Conservation (phyloP, 2,888 invertebrate genomes). For the Anarsia innoxiella region DNA sequence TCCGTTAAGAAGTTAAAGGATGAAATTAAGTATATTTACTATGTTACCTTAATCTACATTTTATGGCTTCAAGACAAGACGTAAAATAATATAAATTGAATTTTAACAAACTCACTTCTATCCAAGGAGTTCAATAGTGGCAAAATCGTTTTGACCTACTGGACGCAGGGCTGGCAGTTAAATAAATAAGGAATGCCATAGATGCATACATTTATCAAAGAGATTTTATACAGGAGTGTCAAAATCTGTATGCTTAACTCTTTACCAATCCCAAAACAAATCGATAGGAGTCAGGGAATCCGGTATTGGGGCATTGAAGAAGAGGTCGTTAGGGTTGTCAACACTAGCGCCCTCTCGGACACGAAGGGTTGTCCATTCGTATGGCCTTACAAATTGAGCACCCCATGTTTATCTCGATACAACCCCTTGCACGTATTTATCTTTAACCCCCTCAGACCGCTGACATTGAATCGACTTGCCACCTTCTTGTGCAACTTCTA, state of each 20-base stretch:
- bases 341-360: constrained; percentile 18
- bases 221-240: too few relatives aligned
- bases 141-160: neutral
- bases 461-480: constrained; percentile 61
- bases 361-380: constrained; percentile 50
- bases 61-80: too few relatives aligned
- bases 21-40: too few relatives aligned
- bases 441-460: constrained; percentile 60
- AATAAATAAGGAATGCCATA: too few relatives aligned
- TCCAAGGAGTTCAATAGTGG: neutral
- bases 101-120: too few relatives aligned
- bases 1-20: too few relatives aligned
- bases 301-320: too few relatives aligned
- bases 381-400: constrained; percentile 67
- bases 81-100: too few relatives aligned
- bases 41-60: too few relatives aligned
- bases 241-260: constrained; percentile 1
- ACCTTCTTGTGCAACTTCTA: constrained; percentile 37
- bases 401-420: constrained; percentile 61
- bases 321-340: constrained; percentile 6
- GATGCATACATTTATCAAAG: too few relatives aligned
- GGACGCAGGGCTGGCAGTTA: too few relatives aligned
- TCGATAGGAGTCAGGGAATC: constrained; percentile 6
- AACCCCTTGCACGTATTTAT: constrained; percentile 57
- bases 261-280: neutral